Evolutionary conservation across 2,113 vertebrate species (phyloP), one percentile per base, ranked within the genome.

Genomic region (Amazona vittata): DNA sequence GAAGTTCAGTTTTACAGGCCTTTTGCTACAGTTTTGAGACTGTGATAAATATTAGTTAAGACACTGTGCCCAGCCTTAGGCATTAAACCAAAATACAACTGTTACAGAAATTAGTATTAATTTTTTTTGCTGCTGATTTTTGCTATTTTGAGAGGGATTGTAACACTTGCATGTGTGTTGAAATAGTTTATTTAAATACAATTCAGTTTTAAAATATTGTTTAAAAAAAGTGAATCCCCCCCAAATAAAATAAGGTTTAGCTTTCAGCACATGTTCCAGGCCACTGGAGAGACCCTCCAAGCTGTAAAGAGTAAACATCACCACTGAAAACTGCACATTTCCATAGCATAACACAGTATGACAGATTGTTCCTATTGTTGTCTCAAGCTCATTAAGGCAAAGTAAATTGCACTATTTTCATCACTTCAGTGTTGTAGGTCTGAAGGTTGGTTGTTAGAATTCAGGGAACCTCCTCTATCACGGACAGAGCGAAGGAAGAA

Each of bases 361-460:
- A 94, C 94, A 71, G 87, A 75, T 65, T 73, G 85, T 92, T 93
- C 95, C 88, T 96, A 93, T 97, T 90, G 39, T 81, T 91, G 96
- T 95, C 97, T 95, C 85, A 33, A 95, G 91, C 96, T 98, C 97
- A 92, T 98, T 98, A 98, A 98, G 98, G 98, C 98, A 97, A 98
- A 98, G 96, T 86, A 83, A 97, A 96, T 97, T 96, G 95, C 96
- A 97, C 93, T 95, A 96, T 95, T 97, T 89, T 97, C 89, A 47
- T 92, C 76, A 9, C 82, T 21, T 63, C 91, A 94, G 94, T 91
- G 93, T 80, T 70, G 93, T 22, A 69, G 94, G 64, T 89, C 94
- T 88, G 86, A 33, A 83, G 69, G 92, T 67, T 62, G 76, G 21
- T 73, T 47, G 3, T 49, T 26, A 90, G 83, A 33, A 55, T 11